Conservation (phyloP, 2,888 invertebrate species). For the Eremobia ochroleuca region DNA sequence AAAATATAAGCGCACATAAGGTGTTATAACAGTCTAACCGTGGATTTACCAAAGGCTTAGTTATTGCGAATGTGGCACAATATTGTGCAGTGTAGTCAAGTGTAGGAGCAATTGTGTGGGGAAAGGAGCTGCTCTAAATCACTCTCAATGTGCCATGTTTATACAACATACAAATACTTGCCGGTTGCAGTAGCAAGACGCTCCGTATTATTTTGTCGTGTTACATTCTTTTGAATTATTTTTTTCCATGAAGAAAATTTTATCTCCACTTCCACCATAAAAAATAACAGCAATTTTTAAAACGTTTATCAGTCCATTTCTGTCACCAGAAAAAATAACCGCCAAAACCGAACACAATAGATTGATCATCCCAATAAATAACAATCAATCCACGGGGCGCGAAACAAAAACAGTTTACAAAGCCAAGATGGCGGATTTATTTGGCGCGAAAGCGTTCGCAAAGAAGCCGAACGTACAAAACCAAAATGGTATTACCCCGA, state of each 20-base stretch:
- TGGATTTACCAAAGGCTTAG: conserved; percentile 29
- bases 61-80: conserved; percentile 42
- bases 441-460: conserved; percentile 84
- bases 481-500: conserved; percentile 81
- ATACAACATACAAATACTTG: conserved; percentile 26
- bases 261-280: not conserved
- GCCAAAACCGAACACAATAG: conserved; percentile 69
- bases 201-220: not conserved
- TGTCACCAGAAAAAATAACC: conserved; percentile 46
- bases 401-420: conserved; percentile 87
- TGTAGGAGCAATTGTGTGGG: conserved; percentile 46
- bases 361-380: conserved; percentile 80
- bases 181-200: not conserved
- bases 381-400: conserved; percentile 81
- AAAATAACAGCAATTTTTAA: conserved; percentile 34
- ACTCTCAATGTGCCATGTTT: conserved; percentile 35
- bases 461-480: conserved; percentile 81
- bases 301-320: conserved; percentile 44
- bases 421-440: conserved; percentile 87
- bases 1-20: conserved; percentile 7
- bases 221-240: not conserved
- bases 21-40: not conserved
- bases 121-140: conserved; percentile 46
- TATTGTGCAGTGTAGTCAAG: conserved; percentile 47
- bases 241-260: conserved; percentile 1